phyloP scores from a whole-genome alignment of 2,797 vertebrate genomes.

The Hirundo rustica region DNA sequence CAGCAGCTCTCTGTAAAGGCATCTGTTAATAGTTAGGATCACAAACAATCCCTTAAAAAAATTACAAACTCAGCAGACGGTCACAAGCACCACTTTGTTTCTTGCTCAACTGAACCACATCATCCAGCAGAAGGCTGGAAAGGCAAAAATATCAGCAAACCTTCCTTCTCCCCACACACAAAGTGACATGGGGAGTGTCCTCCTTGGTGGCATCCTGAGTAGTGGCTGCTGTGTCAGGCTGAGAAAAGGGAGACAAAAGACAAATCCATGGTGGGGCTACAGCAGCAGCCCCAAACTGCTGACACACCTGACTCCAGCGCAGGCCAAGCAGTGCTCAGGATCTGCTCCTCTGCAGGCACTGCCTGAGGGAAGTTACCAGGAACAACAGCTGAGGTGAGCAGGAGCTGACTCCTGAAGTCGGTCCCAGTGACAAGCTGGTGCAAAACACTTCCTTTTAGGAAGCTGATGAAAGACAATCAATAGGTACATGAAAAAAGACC shows the following conservation, averaged over 20 bases:
- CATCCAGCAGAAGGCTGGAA: not conserved
- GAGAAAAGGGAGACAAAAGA: not conserved
- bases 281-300: not conserved
- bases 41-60: not conserved
- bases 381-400: not conserved
- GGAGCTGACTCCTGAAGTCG: not conserved
- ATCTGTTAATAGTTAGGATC: not conserved
- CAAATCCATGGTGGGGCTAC: not conserved
- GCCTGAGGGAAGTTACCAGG: not conserved
- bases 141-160: not conserved
- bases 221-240: not conserved
- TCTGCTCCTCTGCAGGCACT: not conserved
- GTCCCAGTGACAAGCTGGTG: not conserved
- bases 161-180: not conserved
- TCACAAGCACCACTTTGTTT: not conserved
- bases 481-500: not conserved
- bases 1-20: not conserved
- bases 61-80: not conserved
- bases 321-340: not conserved
- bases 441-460: not conserved
- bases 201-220: not conserved
- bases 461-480: not conserved
- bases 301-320: not conserved
- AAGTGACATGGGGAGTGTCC: rapidly evolving
- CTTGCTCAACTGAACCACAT: not conserved